Evolutionary conservation across 2,888 invertebrate genomes (phyloP), one percentile per base, ranked within the genome.

Genomic region (Nowickia ferox): DNA sequence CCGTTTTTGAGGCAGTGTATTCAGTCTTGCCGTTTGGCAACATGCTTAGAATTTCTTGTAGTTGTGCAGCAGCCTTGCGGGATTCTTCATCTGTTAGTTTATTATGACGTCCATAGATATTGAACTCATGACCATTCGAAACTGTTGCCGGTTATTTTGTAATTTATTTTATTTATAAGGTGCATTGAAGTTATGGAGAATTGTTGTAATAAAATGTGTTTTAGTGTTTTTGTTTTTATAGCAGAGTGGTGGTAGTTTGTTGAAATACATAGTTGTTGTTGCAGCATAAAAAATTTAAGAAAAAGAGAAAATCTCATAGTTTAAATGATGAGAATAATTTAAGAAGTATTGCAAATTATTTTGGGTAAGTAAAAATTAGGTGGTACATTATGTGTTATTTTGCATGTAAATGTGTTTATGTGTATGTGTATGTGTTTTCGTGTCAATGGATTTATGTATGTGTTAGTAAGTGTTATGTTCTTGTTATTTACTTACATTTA

Each of bases 31-130:
- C 92, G 72, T 88, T 88, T 46, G 92, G 92, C 86, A 92, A 63
- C 84, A 92, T 79, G 53, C 87, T 90, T 40, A 92, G 89, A 38
- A 92, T 92, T 87, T 92, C 92, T 74, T 93, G 93, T 48, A 92
- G 88, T 84, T 92, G 91, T 44, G 88, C 76, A 1, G 92, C 92
- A 2, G 93, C 93, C 69, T 89, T 91, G 15, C 90, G 90, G 0
- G 91, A 90, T 82, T 92, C 92, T 15, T 90, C 90, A n/a, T 92
- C 91, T 66, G 89, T 89, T 42, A 92, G 89, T 87, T 91, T 91
- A 80, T 90, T 88, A 81, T 92, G 92, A 51, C 91, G 91, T 87
- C 91, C 91, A 78, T 92, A 92, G 85, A 91, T 89, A 87, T 91
- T 92, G 88, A 91, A 92, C 55, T 91, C 89, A 55, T 89, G 88